These are phyloP conservation scores for Pipra filicauda DNA, from an alignment of 2,113 vertebrate genomes.

Conservation along the genomic window DNA sequence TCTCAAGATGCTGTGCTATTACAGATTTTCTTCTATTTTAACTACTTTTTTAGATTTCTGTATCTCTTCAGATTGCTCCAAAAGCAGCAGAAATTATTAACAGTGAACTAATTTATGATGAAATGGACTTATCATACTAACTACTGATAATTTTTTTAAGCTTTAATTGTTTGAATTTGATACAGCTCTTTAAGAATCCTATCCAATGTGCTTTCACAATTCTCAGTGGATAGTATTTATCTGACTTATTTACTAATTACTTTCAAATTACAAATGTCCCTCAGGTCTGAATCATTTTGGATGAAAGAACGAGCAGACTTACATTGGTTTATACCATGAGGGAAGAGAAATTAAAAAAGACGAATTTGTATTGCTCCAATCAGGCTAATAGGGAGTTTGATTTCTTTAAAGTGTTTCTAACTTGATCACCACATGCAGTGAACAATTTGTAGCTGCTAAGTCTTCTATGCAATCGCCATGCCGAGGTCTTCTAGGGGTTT, in stretches of 20 bases:
- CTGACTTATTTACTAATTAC: constrained; percentile 64
- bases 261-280: constrained; percentile 37
- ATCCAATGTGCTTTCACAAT: constrained; percentile 17
- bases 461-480: background rate
- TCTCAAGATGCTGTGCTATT: background rate
- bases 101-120: background rate
- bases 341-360: constrained; percentile 11
- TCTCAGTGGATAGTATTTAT: constrained; percentile 50
- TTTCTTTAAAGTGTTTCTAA: background rate
- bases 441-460: background rate
- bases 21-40: background rate
- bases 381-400: background rate
- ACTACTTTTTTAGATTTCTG: background rate
- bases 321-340: background rate
- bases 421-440: background rate
- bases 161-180: constrained; percentile 58
- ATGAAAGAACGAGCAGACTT: constrained; percentile 21
- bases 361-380: background rate
- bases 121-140: constrained; percentile 31
- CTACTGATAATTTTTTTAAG: constrained; percentile 23
- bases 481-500: background rate
- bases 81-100: background rate
- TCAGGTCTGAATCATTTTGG: constrained; percentile 47
- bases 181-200: constrained; percentile 25
- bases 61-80: background rate